Evolutionary conservation across 2,113 vertebrate species (phyloP).

Genomic region (Rhineura floridana): DNA sequence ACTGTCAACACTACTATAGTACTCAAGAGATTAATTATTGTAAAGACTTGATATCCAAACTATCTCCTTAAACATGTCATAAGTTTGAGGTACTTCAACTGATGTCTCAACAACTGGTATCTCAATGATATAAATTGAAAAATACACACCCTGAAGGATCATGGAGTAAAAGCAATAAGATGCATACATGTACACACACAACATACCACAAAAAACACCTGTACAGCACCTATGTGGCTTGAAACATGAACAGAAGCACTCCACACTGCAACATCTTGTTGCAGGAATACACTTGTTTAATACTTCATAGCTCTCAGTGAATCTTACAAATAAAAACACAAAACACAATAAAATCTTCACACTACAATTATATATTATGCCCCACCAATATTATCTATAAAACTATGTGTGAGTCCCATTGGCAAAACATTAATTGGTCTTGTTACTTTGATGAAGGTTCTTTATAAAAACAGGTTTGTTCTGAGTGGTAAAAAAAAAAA

Average conservation of each 20-base stretch:
- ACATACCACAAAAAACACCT: neutral
- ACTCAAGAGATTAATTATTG: neutral
- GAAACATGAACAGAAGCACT: neutral
- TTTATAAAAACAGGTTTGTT: constrained; percentile 68
- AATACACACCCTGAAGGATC: neutral
- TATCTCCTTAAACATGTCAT: neutral
- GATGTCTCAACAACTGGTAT: too few species aligned
- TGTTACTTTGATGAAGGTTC: constrained; percentile 63
- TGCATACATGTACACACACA: neutral
- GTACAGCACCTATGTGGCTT: neutral
- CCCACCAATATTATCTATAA: neutral
- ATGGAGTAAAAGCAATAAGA: neutral
- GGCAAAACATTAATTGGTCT: constrained; percentile 70
- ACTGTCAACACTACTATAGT: neutral
- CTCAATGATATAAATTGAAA: neutral
- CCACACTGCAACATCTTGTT: neutral
- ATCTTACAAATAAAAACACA: neutral
- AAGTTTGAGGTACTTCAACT: neutral
- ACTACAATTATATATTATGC: neutral
- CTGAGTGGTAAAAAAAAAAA: constrained; percentile 60
- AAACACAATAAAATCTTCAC: neutral
- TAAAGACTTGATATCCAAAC: neutral
- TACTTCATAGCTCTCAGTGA: neutral
- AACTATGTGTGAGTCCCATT: constrained; percentile 49
- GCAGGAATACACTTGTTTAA: too few species aligned